Percentiles rank a stretch among this genome's conserved stretches.
phyloP scores from a whole-genome alignment of 1,140 invertebrate species.

The Conopomorpha cramerella region DNA sequence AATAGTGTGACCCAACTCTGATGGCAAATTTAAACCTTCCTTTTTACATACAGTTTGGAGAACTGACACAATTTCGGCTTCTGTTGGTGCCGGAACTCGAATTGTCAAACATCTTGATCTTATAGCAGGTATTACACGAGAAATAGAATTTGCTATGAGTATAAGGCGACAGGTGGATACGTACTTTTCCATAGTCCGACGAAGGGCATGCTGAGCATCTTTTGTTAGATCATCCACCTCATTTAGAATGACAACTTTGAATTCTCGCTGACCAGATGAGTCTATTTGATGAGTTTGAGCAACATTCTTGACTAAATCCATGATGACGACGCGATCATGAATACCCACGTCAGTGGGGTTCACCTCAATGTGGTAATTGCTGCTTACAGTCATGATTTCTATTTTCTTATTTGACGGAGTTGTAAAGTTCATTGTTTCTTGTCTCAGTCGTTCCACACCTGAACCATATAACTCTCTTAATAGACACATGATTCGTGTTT shows the following conservation, averaged over 20 bases:
- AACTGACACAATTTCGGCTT: constrained; percentile 76
- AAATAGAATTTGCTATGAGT: constrained; percentile 93
- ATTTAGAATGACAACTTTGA: constrained; percentile 95
- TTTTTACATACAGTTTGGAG: constrained; percentile 81
- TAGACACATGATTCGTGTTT: constrained; percentile 93
- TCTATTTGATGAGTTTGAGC: constrained; percentile 96
- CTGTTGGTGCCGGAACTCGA: constrained; percentile 85
- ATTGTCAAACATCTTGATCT: constrained; percentile 91
- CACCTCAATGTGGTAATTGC: constrained; percentile 97
- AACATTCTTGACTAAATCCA: constrained; percentile 96
- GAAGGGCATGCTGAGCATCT: constrained; percentile 96
- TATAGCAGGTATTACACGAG: constrained; percentile 94
- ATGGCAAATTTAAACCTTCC: constrained; percentile 80
- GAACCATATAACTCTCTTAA: constrained; percentile 92
- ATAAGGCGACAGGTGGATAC: constrained; percentile 93
- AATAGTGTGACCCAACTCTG: constrained; percentile 78
- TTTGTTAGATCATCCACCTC: constrained; percentile 96
- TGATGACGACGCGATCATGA: constrained; percentile 94
- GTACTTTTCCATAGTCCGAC: constrained; percentile 99
- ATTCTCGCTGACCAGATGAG: constrained; percentile 82
- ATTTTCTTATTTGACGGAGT: constrained; percentile 98
- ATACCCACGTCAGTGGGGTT: constrained; percentile 98
- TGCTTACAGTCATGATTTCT: constrained; percentile 92
- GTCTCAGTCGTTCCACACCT: constrained; percentile 87
- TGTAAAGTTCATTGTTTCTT: constrained; percentile 89